Base-by-base conservation (phyloP, 2,113 vertebrate species). In the Lycocorax pyrrhopterus region DNA sequence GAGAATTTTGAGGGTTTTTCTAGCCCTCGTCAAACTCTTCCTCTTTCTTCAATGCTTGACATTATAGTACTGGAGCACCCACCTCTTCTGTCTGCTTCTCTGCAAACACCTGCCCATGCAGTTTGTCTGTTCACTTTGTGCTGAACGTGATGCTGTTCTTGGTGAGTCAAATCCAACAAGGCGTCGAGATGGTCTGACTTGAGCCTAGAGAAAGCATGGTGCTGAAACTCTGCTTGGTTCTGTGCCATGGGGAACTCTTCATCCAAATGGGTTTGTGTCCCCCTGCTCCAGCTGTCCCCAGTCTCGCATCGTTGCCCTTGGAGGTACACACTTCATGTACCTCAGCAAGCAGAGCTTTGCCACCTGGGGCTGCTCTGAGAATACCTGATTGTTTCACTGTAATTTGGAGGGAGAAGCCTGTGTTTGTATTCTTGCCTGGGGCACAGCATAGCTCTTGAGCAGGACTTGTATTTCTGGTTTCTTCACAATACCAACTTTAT, bases 391-490 rank as follows among this genome's bases (percentile, higher is more conserved):
- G 44, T 71, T 93, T 88, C 67, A 30, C 76, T 89, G 63, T 37
- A 49, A 44, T 53, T 88, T 93, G 83, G 74, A 93, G 37, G 44
- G 56, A 95, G 82, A 96, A 91, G 51, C 56, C 32, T 46, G 68
- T 33, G 26, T 88, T 95, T 0, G 0, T 74, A 29, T 88, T 92
- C 79, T 96, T 0, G 7, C 95, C 90, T 35, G 68, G 23, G 93
- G 82, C 52, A 1, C 56, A 88, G 72, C 67, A 60, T 15, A 86
- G 72, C 44, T 93, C 82, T 86, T 35, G 3, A 88, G 76, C 52
- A 75, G 90, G 68, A 88, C 94, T 88, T 74, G 92, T 96, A 94
- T 95, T 96, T 96, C 96, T 92, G 79, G 93, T 96, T 96, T 94
- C 90, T 90, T 94, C 56, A 90, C 79, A 93, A 80, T 88, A 68